These are phyloP conservation scores for Drusus annulatus DNA, from an alignment of 1,140 invertebrate genomes.

Conservation along the genomic window DNA sequence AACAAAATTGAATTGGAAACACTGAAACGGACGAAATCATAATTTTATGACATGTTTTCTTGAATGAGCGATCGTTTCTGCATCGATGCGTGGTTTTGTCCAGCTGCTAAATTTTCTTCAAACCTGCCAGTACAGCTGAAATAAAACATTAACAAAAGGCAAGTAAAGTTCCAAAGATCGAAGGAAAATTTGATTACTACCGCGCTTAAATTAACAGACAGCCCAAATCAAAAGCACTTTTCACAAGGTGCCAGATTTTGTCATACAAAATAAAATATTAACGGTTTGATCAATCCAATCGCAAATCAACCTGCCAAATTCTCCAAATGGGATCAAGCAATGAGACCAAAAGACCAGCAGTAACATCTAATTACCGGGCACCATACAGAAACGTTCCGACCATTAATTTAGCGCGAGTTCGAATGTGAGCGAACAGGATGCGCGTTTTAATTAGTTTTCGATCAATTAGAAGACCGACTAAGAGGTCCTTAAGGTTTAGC, in stretches of 20 bases:
- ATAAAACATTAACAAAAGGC: too few species aligned
- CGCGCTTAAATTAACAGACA: not conserved
- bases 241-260: not conserved
- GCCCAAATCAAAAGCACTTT: not conserved
- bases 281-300: too few species aligned
- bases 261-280: too few species aligned
- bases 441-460: constrained; percentile 8
- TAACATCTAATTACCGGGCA: not conserved
- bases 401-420: not conserved
- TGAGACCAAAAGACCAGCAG: not conserved
- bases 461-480: constrained; percentile 15
- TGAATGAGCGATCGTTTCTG: not conserved
- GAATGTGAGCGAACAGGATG: not conserved
- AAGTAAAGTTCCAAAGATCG: too few species aligned
- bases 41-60: not conserved
- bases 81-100: not conserved
- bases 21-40: not conserved
- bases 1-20: too few species aligned
- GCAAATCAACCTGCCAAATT: too few species aligned
- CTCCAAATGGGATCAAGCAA: not conserved
- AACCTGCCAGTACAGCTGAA: not conserved
- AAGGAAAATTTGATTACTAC: too few species aligned
- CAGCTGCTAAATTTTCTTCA: not conserved
- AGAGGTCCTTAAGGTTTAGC: not conserved
- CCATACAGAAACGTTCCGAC: not conserved